phyloP scores from a whole-genome alignment of 2,888 invertebrate genomes.

The Zelleria hepariella region DNA sequence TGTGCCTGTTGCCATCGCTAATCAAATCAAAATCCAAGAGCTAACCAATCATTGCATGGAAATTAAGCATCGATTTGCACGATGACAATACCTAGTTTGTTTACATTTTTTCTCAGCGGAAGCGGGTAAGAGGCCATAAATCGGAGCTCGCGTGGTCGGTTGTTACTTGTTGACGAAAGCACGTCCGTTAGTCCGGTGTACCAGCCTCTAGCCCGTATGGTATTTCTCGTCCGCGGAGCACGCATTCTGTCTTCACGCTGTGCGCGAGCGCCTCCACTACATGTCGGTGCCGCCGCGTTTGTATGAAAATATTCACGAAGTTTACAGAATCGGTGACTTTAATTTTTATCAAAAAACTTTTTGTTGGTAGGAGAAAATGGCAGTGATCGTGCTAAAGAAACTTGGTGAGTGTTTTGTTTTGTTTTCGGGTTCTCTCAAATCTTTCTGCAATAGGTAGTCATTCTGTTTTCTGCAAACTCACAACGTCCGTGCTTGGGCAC shows the following conservation, averaged over 20 bases:
- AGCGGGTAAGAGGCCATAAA: not conserved
- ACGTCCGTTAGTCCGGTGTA: not conserved
- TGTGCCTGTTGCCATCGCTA: too few relatives aligned
- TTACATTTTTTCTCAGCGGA: not conserved
- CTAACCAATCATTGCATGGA: not conserved
- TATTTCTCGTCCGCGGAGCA: not conserved
- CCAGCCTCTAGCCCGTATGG: not conserved
- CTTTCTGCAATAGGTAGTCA: not conserved
- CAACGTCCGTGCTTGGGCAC: too few relatives aligned
- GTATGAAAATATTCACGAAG: not conserved
- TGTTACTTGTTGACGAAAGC: not conserved
- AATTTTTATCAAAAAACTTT: not conserved
- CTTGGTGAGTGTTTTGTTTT: constrained; percentile 39
- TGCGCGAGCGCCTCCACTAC: not conserved
- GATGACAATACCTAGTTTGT: not conserved
- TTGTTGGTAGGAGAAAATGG: constrained; percentile 31
- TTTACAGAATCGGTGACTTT: not conserved
- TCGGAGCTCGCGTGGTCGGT: not conserved
- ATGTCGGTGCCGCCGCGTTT: not conserved
- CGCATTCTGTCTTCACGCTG: not conserved
- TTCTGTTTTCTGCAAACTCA: too few relatives aligned
- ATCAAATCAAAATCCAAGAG: not conserved
- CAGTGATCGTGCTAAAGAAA: constrained; percentile 47
- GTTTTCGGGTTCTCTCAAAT: not conserved
- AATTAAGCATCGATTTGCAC: not conserved